Evolutionary conservation across 2,888 invertebrate genomes (phyloP).

Genomic region (Apamea anceps): DNA sequence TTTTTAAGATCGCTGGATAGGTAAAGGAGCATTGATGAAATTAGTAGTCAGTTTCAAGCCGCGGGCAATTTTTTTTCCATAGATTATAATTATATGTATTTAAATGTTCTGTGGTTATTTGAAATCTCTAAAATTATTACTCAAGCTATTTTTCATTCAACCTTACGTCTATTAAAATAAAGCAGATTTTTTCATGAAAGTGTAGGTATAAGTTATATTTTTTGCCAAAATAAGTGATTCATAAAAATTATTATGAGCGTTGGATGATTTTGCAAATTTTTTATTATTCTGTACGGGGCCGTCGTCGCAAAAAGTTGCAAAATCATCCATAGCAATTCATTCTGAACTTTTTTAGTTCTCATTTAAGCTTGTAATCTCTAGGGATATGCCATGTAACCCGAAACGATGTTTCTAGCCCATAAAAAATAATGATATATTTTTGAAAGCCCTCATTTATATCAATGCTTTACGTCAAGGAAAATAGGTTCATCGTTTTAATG

Average conservation of each 20-base stretch:
- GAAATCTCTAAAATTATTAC: not conserved
- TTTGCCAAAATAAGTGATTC: not conserved
- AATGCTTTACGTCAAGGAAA: not conserved
- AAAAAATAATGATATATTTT: not conserved
- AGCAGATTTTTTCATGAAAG: not conserved
- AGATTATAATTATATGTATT: not conserved
- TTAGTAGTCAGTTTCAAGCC: not conserved
- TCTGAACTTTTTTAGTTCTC: slow-evolving; percentile 13
- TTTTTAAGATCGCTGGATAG: not conserved
- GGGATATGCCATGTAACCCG: not conserved
- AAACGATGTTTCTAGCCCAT: not conserved
- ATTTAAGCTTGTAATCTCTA: slow-evolving; percentile 23
- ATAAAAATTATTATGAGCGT: not conserved
- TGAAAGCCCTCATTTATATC: not conserved
- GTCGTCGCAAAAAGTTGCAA: slow-evolving; percentile 4
- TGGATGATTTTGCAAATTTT: not conserved
- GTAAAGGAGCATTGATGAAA: not conserved
- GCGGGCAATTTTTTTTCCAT: not conserved
- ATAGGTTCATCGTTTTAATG: no score
- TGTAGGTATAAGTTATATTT: no score
- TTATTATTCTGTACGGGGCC: not conserved
- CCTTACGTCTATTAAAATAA: not conserved
- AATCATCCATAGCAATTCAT: slow-evolving; percentile 12
- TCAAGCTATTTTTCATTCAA: not conserved
- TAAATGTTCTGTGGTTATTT: not conserved